Evolutionary conservation across 2,113 vertebrate species (phyloP).

Genomic region (Dipodomys ordii): DNA sequence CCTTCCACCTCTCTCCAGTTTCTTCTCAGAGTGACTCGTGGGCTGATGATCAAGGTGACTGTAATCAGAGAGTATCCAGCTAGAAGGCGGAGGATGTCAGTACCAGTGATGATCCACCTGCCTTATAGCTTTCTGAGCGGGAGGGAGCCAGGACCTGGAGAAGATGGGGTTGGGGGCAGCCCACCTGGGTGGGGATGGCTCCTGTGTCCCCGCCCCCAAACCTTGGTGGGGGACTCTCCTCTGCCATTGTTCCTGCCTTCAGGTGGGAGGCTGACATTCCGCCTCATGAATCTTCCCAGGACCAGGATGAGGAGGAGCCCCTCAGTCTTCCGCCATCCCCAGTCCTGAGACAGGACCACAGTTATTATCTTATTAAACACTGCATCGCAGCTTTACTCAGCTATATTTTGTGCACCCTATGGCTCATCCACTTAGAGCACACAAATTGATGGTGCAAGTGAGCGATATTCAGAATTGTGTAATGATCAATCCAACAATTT

Average conservation of each 20-base stretch:
- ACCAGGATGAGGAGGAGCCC: background rate
- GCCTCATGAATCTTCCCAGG: background rate
- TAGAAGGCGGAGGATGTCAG: conserved; percentile 74
- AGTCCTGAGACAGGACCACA: background rate
- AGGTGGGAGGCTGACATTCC: fast-evolving
- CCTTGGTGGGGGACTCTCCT: background rate
- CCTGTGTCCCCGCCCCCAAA: background rate
- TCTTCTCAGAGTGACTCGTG: conserved; percentile 82
- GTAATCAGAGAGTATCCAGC: conserved; percentile 81
- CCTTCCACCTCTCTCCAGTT: conserved; percentile 71
- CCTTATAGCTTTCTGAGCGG: conserved; percentile 62
- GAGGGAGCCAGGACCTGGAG: conserved; percentile 69
- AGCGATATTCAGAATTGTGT: background rate
- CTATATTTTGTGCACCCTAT: background rate
- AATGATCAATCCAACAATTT: background rate
- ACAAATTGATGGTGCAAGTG: background rate
- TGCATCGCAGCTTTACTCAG: background rate
- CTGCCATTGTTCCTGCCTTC: background rate
- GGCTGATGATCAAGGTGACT: conserved; percentile 79
- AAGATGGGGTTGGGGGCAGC: background rate
- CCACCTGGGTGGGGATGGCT: no score
- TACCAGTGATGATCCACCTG: conserved; percentile 32
- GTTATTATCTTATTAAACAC: background rate
- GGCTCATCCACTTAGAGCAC: background rate
- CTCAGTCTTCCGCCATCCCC: no score